Evolutionary conservation across 2,113 vertebrate species (phyloP), one percentile per base, ranked within the genome.

Genomic region (Apaloderma vittatum): DNA sequence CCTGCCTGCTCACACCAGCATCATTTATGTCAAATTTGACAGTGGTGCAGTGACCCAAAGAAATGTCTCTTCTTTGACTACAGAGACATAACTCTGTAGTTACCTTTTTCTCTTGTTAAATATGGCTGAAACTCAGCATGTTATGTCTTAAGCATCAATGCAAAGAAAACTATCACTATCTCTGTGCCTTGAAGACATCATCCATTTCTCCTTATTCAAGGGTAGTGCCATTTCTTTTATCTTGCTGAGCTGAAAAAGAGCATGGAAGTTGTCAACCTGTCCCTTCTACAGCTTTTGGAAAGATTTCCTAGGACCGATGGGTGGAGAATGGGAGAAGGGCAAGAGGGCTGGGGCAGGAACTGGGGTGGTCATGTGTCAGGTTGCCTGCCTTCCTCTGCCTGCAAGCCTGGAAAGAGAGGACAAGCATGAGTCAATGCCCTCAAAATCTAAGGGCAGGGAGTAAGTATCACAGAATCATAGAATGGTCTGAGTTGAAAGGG

Each of bases 361-460:
- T 9, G 3, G 30, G 12, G 15, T 2, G 3, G 24, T 24, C 63
- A 15, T 34, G 4, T 13, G 8, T 11, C 0, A 0, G 5, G 6
- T 24, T 86, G 71, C 24, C 37, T 79, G 37, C 21, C 29, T 6
- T 65, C 5, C 12, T 49, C 4, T 72, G 12, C 8, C 21, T 3
- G 2, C 2, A 17, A 54, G 19, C 6, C n/a, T 15, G 1, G 1
- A 3, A 29, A 51, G 23, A 15, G 52, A 72, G 17, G 9, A 58
- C 1, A 3, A 8, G 8, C 32, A 17, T 52, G 40, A 71, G 55
- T 58, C 24, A 40, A 5, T 51, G 48, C 34, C 48, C 29, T 75
- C 0, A 6, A 22, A 70, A 48, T 66, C 21, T 20, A 57, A 45
- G 27, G 9, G 22, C 15, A 30, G 20, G 15, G 68, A 67, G 11